phyloP scores from a whole-genome alignment of 2,113 vertebrate species.

The Trematocara marginatum region DNA sequence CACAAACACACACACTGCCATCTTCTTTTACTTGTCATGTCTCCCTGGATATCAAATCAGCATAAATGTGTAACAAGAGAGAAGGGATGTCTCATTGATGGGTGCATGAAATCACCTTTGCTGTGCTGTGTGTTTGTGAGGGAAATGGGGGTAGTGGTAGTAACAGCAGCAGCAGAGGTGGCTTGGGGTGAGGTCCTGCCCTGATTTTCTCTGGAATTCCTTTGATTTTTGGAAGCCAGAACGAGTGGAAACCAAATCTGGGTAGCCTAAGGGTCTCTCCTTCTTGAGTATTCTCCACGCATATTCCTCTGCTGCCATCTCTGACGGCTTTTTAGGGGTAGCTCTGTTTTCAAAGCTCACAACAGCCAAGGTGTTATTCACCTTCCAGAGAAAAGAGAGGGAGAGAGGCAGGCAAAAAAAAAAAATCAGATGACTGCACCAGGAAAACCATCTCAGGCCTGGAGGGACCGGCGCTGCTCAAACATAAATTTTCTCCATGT shows the following conservation, averaged over 20 bases:
- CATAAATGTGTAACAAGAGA: slow-evolving; percentile 43
- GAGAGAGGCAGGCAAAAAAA: not conserved
- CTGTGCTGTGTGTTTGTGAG: not conserved
- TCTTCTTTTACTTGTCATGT: not conserved
- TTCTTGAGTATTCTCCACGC: slow-evolving; percentile 64
- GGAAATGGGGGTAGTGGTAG: slow-evolving; percentile 1
- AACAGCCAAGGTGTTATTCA: slow-evolving; percentile 60
- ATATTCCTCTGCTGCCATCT: slow-evolving; percentile 42
- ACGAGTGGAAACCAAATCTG: slow-evolving; percentile 68
- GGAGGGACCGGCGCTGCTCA: slow-evolving; percentile 33
- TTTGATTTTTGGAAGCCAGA: slow-evolving; percentile 74
- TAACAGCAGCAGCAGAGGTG: slow-evolving; percentile 6
- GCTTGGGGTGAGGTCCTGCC: slow-evolving; percentile 68
- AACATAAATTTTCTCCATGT: slow-evolving; percentile 43
- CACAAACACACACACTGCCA: not conserved
- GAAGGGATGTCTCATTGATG: slow-evolving; percentile 34
- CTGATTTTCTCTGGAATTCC: slow-evolving; percentile 77
- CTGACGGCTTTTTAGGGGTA: slow-evolving; percentile 48
- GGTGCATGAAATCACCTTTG: slow-evolving; percentile 48
- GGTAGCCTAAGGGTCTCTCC: slow-evolving; percentile 60
- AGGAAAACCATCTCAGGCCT: slow-evolving; percentile 16
- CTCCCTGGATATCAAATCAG: slow-evolving; percentile 40
- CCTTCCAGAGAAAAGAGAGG: slow-evolving; percentile 11
- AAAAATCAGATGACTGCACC: slow-evolving; percentile 32
- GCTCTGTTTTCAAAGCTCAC: slow-evolving; percentile 59